phyloP scores from a whole-genome alignment of 2,888 invertebrate genomes.

The Plagodis pulveraria region DNA sequence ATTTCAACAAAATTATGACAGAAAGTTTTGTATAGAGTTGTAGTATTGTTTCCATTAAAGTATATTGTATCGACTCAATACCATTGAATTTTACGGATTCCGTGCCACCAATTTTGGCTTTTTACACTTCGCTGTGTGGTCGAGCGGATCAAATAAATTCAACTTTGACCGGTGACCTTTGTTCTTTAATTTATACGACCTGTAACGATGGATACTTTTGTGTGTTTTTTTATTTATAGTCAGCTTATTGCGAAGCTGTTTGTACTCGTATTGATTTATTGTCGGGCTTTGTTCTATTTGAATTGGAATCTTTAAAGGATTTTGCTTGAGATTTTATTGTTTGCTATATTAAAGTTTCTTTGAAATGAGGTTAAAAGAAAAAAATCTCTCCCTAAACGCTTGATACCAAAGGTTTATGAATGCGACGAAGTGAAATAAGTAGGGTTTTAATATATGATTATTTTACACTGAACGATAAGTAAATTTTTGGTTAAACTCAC shows the following conservation, averaged over 20 bases:
- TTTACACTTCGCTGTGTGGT: slow-evolving; percentile 51
- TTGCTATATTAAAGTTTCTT: neutral
- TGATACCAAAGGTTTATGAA: too few relatives aligned
- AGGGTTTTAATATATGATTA: too few relatives aligned
- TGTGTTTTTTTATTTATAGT: slow-evolving; percentile 54
- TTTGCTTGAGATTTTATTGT: neutral
- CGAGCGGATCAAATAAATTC: slow-evolving; percentile 58
- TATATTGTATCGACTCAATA: slow-evolving; percentile 22
- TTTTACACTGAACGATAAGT: too few relatives aligned
- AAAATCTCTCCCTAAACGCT: too few relatives aligned
- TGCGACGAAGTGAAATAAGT: too few relatives aligned
- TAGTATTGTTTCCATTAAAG: slow-evolving; percentile 9
- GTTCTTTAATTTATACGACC: slow-evolving; percentile 59
- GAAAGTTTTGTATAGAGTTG: too few relatives aligned
- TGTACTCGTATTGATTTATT: slow-evolving; percentile 44
- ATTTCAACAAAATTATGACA: too few relatives aligned
- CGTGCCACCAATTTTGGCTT: slow-evolving; percentile 46
- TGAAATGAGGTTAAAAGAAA: too few relatives aligned
- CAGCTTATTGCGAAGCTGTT: slow-evolving; percentile 49
- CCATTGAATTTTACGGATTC: slow-evolving; percentile 45
- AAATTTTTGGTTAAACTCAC: too few relatives aligned
- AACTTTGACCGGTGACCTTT: slow-evolving; percentile 47
- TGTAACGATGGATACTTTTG: slow-evolving; percentile 51
- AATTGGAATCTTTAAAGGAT: slow-evolving; percentile 12
- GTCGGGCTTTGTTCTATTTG: slow-evolving; percentile 16